Conservation (phyloP, 1,140 invertebrate species). For the Scaptomyza pallida region DNA sequence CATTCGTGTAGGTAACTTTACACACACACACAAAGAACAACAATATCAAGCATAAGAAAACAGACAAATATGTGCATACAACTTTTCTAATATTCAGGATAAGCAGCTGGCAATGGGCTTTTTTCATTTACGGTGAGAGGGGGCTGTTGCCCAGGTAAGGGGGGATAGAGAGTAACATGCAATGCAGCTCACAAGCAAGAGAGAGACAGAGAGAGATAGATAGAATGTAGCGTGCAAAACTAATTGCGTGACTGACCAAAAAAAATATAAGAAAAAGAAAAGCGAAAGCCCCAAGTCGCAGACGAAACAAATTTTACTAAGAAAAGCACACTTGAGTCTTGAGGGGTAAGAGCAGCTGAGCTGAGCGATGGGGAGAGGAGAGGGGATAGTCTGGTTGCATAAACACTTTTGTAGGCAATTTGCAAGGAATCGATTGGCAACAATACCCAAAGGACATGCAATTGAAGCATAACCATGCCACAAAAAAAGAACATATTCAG, state of each 20-base stretch:
- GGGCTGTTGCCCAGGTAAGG: background rate
- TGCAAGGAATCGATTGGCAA: constrained; percentile 22
- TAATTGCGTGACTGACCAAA: constrained; percentile 57
- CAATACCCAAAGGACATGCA: constrained; percentile 34
- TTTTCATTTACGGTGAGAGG: background rate
- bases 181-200: constrained; percentile 24
- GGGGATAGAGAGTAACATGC: background rate
- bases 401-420: constrained; percentile 47
- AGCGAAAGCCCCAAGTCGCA: constrained; percentile 47
- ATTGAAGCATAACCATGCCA: constrained; percentile 19
- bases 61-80: constrained; percentile 58
- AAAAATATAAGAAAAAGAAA: constrained; percentile 25
- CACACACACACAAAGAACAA: constrained; percentile 22
- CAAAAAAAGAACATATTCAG: background rate
- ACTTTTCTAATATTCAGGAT: constrained; percentile 61
- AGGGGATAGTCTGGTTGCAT: background rate
- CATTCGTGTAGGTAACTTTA: constrained; percentile 35
- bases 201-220: constrained; percentile 1
- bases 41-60: background rate
- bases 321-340: too few species aligned
- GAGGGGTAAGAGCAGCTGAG: too few species aligned
- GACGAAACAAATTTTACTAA: constrained; percentile 4
- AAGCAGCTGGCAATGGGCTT: constrained; percentile 53
- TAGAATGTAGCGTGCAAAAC: constrained; percentile 45
- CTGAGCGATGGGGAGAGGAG: background rate